Percentiles rank a stretch among this genome's conserved stretches.
Conservation (phyloP, 2,113 vertebrate genomes). For the Motacilla tschutschensis region DNA sequence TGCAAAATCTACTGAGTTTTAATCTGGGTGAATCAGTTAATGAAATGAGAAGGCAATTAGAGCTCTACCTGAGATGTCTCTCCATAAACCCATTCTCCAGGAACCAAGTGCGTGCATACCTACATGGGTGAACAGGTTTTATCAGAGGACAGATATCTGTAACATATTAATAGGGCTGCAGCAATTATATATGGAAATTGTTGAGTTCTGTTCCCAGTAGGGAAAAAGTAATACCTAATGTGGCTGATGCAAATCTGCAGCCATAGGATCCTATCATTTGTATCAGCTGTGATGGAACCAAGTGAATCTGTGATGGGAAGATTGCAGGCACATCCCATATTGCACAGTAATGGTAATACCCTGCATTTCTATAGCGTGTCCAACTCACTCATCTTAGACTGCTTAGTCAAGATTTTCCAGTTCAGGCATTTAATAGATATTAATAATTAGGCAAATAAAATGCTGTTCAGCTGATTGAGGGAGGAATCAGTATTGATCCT, state of each 20-base stretch:
- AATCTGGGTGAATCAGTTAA: background rate
- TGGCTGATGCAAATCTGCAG: background rate
- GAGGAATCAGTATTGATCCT: constrained; percentile 7
- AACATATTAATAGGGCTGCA: background rate
- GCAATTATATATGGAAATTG: background rate
- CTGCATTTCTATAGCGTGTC: background rate
- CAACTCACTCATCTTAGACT: background rate
- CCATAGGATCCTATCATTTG: background rate
- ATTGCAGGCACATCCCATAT: background rate
- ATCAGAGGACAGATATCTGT: background rate
- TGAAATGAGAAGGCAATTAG: background rate
- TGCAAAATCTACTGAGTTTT: background rate
- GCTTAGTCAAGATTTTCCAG: background rate
- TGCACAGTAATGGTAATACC: background rate
- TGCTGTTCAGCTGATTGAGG: background rate
- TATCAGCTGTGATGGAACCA: background rate
- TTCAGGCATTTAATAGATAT: background rate
- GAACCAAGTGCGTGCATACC: background rate
- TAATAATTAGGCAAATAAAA: constrained; percentile 20
- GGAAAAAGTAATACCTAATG: background rate
- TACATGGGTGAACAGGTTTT: background rate
- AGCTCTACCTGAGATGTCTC: background rate
- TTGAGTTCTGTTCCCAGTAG: background rate
- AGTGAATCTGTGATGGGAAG: background rate
- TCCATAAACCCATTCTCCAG: background rate